These are phyloP conservation scores for Sinonovacula constricta DNA, from an alignment of 1,140 invertebrate species.

Conservation along the genomic window DNA sequence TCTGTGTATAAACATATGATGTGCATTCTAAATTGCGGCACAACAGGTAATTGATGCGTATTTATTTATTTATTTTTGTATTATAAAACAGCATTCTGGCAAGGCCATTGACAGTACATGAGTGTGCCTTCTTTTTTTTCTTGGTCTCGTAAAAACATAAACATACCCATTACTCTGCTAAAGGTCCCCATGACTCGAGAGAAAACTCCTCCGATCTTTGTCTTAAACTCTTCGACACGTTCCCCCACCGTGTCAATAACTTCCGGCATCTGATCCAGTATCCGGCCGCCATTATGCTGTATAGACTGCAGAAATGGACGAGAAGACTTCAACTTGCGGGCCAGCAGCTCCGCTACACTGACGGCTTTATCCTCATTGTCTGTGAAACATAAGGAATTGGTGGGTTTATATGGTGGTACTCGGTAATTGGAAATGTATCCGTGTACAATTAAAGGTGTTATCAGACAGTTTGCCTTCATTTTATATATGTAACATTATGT, in stretches of 20 bases:
- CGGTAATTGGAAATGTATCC: no score
- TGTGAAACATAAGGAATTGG: no score
- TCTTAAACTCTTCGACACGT: conserved; percentile 27
- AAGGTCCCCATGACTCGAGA: conserved; percentile 32
- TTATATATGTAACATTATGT: no score
- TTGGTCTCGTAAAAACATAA: background rate
- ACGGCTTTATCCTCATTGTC: conserved; percentile 30
- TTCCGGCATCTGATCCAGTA: conserved; percentile 40
- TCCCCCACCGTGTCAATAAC: conserved; percentile 39
- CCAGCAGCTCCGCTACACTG: conserved; percentile 31
- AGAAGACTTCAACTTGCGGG: conserved; percentile 1
- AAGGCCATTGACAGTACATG: background rate
- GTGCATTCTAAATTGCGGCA: no score
- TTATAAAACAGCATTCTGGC: no score
- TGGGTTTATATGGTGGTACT: no score
- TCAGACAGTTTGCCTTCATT: no score
- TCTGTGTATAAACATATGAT: no score
- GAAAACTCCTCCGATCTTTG: conserved; percentile 32
- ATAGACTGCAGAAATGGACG: conserved; percentile 29
- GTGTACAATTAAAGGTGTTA: no score
- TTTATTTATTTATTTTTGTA: no score
- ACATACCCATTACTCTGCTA: conserved; percentile 42
- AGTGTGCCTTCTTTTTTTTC: background rate
- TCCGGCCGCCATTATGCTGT: conserved; percentile 7
- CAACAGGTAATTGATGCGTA: no score